Percentiles rank a stretch among this genome's conserved stretches.
These are phyloP conservation scores for Anhinga rufa DNA, from an alignment of 2,113 vertebrate genomes.

Conservation along the genomic window DNA sequence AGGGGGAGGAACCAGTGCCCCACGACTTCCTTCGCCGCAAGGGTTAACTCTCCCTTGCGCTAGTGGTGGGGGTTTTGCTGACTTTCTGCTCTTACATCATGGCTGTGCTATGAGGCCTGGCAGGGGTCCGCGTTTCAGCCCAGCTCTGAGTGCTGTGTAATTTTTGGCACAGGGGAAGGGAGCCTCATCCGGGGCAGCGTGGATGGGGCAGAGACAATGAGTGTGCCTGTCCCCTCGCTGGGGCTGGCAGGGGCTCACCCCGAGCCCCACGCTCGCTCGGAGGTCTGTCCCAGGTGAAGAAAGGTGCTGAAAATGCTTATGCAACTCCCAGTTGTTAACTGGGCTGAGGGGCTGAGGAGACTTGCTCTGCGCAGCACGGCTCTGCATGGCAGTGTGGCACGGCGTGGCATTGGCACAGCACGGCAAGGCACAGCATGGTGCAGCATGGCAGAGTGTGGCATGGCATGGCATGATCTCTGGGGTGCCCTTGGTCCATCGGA, in stretches of 20 bases:
- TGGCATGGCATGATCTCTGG: rapidly evolving
- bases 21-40: rapidly evolving
- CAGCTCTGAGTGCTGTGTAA: conserved; percentile 12
- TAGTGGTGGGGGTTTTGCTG: not conserved
- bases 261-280: not conserved
- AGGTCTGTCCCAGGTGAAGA: not conserved
- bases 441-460: not conserved
- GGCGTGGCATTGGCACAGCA: not conserved
- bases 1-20: not conserved
- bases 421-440: not conserved
- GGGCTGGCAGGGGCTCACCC: not conserved
- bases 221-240: not conserved
- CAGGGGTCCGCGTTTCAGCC: conserved; percentile 42
- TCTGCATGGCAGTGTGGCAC: rapidly evolving
- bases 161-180: conserved; percentile 60
- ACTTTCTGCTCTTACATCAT: conserved; percentile 72
- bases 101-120: conserved; percentile 72
- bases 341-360: not conserved
- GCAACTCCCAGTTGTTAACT: not conserved
- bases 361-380: rapidly evolving
- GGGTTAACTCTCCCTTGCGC: conserved; percentile 13
- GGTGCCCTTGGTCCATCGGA: rapidly evolving
- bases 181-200: conserved; percentile 57
- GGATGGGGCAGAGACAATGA: not conserved
- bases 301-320: not conserved